Conservation (phyloP, 2,797 vertebrate species). For the Sciurus carolinensis region DNA sequence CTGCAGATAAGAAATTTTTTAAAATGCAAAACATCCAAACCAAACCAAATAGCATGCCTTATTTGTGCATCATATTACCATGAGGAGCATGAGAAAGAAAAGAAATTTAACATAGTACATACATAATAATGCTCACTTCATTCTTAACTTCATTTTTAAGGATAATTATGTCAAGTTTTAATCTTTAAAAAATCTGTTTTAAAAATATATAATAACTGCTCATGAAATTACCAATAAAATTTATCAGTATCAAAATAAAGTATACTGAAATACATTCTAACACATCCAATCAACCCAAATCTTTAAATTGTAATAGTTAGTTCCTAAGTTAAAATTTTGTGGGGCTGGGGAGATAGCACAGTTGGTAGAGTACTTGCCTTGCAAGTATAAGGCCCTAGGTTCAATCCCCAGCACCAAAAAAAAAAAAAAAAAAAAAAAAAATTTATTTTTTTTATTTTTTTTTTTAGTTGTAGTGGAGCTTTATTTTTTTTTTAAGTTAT, state of each 20-base stretch:
- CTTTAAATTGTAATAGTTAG: conserved; percentile 46
- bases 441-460: too few relatives aligned
- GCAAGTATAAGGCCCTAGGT: too few relatives aligned
- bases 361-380: too few relatives aligned
- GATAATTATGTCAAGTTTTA: conserved; percentile 23
- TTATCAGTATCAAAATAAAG: neutral
- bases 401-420: too few relatives aligned
- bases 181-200: neutral
- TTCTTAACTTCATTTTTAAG: conserved; percentile 22
- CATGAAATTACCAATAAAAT: neutral
- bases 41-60: conserved; percentile 13
- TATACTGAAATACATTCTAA: neutral
- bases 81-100: conserved; percentile 9
- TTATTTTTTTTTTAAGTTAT: too few relatives aligned
- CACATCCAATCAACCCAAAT: neutral
- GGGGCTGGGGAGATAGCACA: too few relatives aligned
- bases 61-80: conserved; percentile 15
- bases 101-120: neutral
- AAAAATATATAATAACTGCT: neutral
- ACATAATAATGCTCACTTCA: neutral
- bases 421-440: too few relatives aligned
- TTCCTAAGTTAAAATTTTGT: neutral
- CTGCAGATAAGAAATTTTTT: neutral
- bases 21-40: conserved; percentile 47
- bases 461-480: too few relatives aligned